These are phyloP conservation scores for Euspilapteryx auroguttella DNA, from an alignment of 2,888 invertebrate species.

Conservation along the genomic window DNA sequence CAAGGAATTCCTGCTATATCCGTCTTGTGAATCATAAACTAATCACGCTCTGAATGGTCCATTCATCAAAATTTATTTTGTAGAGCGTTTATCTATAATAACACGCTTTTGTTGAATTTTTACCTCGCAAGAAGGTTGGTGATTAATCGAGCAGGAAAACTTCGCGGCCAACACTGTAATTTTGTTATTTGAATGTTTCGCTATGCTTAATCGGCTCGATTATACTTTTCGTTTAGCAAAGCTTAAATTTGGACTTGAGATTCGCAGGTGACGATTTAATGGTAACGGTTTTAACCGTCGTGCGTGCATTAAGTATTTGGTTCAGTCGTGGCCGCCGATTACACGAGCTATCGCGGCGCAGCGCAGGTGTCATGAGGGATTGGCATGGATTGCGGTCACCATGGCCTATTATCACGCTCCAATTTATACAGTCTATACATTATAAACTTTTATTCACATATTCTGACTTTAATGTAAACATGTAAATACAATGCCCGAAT, in stretches of 20 bases:
- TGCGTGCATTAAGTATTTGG: slow-evolving; percentile 31
- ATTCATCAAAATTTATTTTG: slow-evolving; percentile 27
- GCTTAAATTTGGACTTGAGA: too few species aligned
- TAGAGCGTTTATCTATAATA: slow-evolving; percentile 18
- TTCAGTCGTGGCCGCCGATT: slow-evolving; percentile 32
- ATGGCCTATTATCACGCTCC: too few species aligned
- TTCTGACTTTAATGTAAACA: too few species aligned
- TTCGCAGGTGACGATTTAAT: slow-evolving; percentile 16
- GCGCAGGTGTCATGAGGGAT: slow-evolving; percentile 20
- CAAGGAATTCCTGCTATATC: slow-evolving; percentile 13
- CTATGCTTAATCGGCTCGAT: slow-evolving; percentile 17
- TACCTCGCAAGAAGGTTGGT: slow-evolving; percentile 16
- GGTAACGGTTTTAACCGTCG: slow-evolving; percentile 35
- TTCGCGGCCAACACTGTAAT: slow-evolving; percentile 17
- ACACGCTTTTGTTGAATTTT: slow-evolving; percentile 19
- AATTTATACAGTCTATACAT: too few species aligned
- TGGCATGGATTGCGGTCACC: slow-evolving; percentile 33
- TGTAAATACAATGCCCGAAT: too few species aligned
- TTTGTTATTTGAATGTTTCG: slow-evolving; percentile 16
- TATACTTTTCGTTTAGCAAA: slow-evolving; percentile 16
- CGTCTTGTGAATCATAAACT: slow-evolving; percentile 19
- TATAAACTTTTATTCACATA: too few species aligned
- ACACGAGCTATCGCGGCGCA: slow-evolving; percentile 28
- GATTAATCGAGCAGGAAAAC: slow-evolving; percentile 23
- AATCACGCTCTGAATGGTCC: slow-evolving; percentile 18